Percentiles rank a stretch among this genome's conserved stretches.
These are phyloP conservation scores for Rhizomys pruinosus DNA, from an alignment of 2,113 vertebrate species.

Conservation along the genomic window DNA sequence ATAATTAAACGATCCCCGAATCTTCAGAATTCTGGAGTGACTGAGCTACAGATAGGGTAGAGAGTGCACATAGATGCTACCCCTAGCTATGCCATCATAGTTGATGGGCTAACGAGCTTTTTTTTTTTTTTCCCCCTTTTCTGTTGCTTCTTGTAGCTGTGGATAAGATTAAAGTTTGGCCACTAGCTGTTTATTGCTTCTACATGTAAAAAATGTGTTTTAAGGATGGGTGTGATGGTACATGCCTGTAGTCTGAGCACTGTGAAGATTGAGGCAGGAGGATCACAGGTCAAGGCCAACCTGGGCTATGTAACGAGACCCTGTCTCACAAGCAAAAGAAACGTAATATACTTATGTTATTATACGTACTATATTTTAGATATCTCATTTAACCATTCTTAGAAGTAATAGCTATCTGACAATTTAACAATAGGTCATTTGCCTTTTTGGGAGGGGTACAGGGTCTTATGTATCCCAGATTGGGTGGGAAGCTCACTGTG, in stretches of 20 bases:
- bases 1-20: constrained; percentile 40
- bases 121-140: neutral
- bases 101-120: neutral
- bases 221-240: neutral
- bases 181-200: constrained; percentile 32
- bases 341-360: neutral
- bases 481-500: neutral
- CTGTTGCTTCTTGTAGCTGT: neutral
- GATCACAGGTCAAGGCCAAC: neutral
- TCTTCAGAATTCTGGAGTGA: constrained; percentile 48
- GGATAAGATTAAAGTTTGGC: neutral
- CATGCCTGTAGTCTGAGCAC: no score
- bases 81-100: neutral
- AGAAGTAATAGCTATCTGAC: neutral
- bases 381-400: constrained; percentile 13
- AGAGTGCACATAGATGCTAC: neutral
- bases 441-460: no score
- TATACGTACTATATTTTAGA: neutral
- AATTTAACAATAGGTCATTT: no score
- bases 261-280: neutral
- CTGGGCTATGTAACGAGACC: neutral
- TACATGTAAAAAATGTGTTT: neutral
- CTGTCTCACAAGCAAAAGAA: neutral
- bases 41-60: neutral
- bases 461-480: neutral